Base-by-base conservation (phyloP, 2,113 vertebrate species). In the Cercopithecus mona region DNA sequence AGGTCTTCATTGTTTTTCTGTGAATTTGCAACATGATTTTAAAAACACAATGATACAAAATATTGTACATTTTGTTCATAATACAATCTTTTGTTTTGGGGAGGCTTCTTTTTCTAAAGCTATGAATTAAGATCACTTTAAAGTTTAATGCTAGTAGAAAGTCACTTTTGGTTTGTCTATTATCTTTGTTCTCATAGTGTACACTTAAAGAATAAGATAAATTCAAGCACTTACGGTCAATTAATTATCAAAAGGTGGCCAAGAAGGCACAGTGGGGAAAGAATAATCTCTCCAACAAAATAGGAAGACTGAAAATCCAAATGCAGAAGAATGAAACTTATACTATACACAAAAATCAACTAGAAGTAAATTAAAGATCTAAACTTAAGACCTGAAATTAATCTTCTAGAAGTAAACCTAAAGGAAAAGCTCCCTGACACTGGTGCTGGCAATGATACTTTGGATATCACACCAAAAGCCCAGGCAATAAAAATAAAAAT, bases 1-100 rank as follows among this genome's bases (percentile, higher is more conserved):
- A 59, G 16, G 16, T 43, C 12, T 38, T 76, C 38, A 43, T 73
- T 95, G 35, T 52, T 95, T 96, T 94, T 72, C n/a, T 84, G 11
- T 92, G 61, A 95, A 84, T 85, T 32, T 64, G 14, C 16, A 84
- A 91, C 50, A 85, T 66, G 40, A 14, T 94, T 78, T 93, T 59
- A 25, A 94, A 85, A 43, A 72, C 8, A 89, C 83, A 90, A 68
- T 78, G 14, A 1, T 87, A 76, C 14, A 43, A 52, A 57, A 32
- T 72, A 81, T 75, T 96, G 3, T 5, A 45, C 52, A 27, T 91
- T 76, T 80, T 87, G 64, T 88, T 79, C 55, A 82, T 25, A 75
- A 87, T n/a, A 17, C 4, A 85, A 2, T 35, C 16, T 52, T 95
- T 94, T 57, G 20, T 23, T 38, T 66, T 38, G 30, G 88, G 18